Base-by-base conservation (phyloP, 2,888 invertebrate species). In the Eueremaeus valkanovi region DNA sequence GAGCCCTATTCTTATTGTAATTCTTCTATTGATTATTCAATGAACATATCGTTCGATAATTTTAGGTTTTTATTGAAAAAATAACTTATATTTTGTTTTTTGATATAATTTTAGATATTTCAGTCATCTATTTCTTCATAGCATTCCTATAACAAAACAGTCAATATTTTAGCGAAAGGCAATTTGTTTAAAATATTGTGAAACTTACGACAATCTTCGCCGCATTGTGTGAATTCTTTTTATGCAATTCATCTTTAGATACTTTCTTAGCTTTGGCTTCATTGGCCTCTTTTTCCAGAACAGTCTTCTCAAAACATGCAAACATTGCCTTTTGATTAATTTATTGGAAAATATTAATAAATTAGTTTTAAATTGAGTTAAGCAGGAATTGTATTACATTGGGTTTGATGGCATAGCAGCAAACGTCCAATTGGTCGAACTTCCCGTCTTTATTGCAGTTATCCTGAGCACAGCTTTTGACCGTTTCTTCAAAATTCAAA, bases 101-200 rank as follows among this genome's bases (percentile, higher is more conserved):
- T n/a, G n/a, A n/a, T n/a, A n/a, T n/a, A n/a, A n/a, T n/a, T n/a
- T n/a, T 11, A 49, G 18, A 11, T 49, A 49, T n/a, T 49, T n/a
- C 18, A 49, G 11, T 58, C 58, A 11, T 63, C 63, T 63, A 63
- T 63, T 63, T 63, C 63, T 63, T 63, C 63, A 33, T 63, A 63
- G 33, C 63, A 63, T 36, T 63, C 63, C 63, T 63, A 33, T 21
- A 55, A 8, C 8, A 21, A 55, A 55, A 55, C 5, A 16, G 21
- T 21, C 18, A 21, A 55, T 24, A 8, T 24, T 21, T 49, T 11
- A 13, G 13, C 13, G 13, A 42, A 42, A 13, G 8, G 49, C 3
- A n/a, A n/a, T 16, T 49, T 11, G 55, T 55, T 55, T 55, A 21
- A 27, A 55, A 24, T 55, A 8, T 8, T 8, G 21, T 21, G 3